Evolutionary conservation across 53 echinoderm and acorn worm genomes (phyloP).

Genomic region (Temnopleurus reevesii): DNA sequence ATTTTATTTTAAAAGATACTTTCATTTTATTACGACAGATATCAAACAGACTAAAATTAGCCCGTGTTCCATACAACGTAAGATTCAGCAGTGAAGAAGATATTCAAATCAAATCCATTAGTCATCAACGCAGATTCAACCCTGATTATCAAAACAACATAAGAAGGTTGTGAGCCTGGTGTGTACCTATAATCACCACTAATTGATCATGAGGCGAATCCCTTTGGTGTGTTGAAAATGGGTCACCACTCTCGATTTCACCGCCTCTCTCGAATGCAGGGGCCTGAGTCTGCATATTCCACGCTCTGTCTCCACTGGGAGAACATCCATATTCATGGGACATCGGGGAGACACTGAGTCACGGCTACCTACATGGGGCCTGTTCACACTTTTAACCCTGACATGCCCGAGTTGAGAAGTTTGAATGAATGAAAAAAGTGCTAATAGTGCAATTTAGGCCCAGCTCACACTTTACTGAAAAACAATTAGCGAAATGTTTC

Average conservation of each 20-base stretch:
- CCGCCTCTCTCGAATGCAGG: background rate
- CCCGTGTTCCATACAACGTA: too few relatives aligned
- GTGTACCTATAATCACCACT: conserved; percentile 1
- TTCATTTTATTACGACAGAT: too few relatives aligned
- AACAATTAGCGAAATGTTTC: too few relatives aligned
- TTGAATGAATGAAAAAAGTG: too few relatives aligned
- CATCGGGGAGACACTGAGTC: conserved; percentile 9
- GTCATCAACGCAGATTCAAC: background rate
- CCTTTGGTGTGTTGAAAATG: conserved; percentile 17
- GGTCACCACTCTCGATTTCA: conserved; percentile 15
- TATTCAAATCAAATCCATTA: too few relatives aligned
- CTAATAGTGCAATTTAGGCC: too few relatives aligned
- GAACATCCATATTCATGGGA: conserved; percentile 26
- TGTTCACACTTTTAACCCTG: background rate
- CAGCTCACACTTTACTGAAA: too few relatives aligned
- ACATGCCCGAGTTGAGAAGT: too few relatives aligned
- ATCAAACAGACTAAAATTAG: too few relatives aligned
- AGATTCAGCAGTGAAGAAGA: too few relatives aligned
- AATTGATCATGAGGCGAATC: conserved; percentile 13
- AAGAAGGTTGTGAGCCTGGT: background rate
- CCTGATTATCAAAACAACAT: background rate
- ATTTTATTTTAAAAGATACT: too few relatives aligned
- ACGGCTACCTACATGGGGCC: conserved; percentile 10
- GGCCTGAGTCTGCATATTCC: conserved; percentile 6
- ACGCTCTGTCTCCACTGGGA: background rate